phyloP scores from a whole-genome alignment of 2,113 vertebrate species.

The Pristiophorus japonicus region DNA sequence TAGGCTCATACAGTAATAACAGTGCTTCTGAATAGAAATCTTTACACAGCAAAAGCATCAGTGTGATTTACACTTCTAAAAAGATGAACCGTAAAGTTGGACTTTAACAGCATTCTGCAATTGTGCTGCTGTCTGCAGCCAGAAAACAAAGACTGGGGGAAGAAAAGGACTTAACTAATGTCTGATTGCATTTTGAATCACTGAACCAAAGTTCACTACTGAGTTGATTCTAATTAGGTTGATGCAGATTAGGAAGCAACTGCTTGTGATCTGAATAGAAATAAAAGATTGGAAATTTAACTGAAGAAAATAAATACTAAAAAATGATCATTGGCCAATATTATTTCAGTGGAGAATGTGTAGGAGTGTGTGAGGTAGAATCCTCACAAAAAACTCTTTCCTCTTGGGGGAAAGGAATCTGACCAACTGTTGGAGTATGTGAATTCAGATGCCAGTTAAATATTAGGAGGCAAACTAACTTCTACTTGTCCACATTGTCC shows the following conservation, averaged over 20 bases:
- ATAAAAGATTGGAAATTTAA: not conserved
- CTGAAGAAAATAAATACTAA: not conserved
- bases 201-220: not conserved
- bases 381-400: not conserved
- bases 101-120: slow-evolving; percentile 3
- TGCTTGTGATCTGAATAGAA: slow-evolving; percentile 1
- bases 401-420: not conserved
- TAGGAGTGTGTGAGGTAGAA: not conserved
- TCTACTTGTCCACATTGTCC: not conserved
- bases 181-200: not conserved
- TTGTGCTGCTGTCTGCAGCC: slow-evolving; percentile 34
- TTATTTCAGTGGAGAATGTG: not conserved
- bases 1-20: slow-evolving; percentile 20
- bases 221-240: slow-evolving; percentile 1
- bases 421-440: not conserved
- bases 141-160: not conserved
- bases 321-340: not conserved
- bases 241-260: slow-evolving; percentile 14
- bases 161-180: slow-evolving; percentile 9
- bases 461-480: not conserved
- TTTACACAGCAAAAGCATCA: slow-evolving; percentile 21
- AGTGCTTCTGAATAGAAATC: slow-evolving; percentile 6
- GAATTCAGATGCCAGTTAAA: not conserved
- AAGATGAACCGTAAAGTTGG: slow-evolving; percentile 19
- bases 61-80: slow-evolving; percentile 13